phyloP scores from a whole-genome alignment of 2,113 vertebrate species.

The Hypomesus transpacificus region DNA sequence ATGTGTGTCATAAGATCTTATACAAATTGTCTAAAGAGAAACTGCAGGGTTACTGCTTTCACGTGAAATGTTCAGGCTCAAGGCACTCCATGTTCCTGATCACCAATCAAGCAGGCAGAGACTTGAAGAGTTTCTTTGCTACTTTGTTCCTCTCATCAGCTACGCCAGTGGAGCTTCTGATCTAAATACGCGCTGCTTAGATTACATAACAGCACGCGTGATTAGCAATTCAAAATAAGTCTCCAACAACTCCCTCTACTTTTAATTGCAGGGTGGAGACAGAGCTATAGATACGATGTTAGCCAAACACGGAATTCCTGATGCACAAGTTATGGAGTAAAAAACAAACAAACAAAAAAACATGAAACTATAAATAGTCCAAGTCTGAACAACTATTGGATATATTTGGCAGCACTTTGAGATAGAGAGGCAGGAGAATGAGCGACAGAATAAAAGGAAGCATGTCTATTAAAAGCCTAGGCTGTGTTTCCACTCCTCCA shows the following conservation, averaged over 20 bases:
- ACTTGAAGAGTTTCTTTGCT: not conserved
- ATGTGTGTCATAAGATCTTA: too few species aligned
- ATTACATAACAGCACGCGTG: conserved; percentile 11
- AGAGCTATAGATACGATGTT: conserved; percentile 3
- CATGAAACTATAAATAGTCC: conserved; percentile 50
- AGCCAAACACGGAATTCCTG: conserved; percentile 19
- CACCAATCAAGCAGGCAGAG: not conserved
- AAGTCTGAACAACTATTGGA: conserved; percentile 52
- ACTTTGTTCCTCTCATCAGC: not conserved
- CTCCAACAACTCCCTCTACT: not conserved
- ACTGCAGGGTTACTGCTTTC: too few species aligned
- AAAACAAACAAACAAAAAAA: too few species aligned
- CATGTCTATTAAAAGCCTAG: conserved; percentile 51
- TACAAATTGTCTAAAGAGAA: too few species aligned
- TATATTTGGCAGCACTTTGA: conserved; percentile 69
- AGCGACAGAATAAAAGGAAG: conserved; percentile 48
- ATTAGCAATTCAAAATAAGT: conserved; percentile 10
- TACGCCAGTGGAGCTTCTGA: not conserved
- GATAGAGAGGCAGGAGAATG: conserved; percentile 60
- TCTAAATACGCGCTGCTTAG: conserved; percentile 1
- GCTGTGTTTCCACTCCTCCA: conserved; percentile 34
- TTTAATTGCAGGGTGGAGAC: conserved; percentile 8
- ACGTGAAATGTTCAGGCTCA: too few species aligned
- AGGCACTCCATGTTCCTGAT: not conserved
- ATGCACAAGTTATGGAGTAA: conserved; percentile 14